These are phyloP conservation scores for Paramisgurnus dabryanus DNA, from an alignment of 2,113 vertebrate genomes.

Conservation along the genomic window DNA sequence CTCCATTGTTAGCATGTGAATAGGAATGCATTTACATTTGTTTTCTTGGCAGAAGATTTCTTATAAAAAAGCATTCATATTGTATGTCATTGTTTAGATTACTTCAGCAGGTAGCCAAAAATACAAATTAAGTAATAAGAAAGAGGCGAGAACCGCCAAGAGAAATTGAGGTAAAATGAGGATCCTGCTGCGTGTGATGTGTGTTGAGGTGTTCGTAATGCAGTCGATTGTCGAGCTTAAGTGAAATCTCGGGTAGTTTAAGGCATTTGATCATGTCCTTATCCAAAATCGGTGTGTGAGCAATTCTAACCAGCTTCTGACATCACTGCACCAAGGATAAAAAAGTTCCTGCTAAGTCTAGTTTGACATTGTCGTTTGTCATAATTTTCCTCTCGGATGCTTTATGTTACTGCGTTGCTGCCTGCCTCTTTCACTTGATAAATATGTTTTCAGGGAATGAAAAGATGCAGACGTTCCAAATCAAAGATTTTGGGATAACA, in stretches of 20 bases:
- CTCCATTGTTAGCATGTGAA: constrained; percentile 33
- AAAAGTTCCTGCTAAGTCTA: background rate
- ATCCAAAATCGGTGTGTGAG: background rate
- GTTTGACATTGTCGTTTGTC: constrained; percentile 10
- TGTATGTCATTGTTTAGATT: constrained; percentile 21
- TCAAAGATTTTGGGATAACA: constrained; percentile 14
- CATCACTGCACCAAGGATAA: background rate
- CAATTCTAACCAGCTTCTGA: background rate
- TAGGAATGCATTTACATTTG: constrained; percentile 32
- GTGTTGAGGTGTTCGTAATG: background rate
- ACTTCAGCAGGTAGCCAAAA: constrained; percentile 22
- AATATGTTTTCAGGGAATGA: constrained; percentile 17
- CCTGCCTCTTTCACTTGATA: constrained; percentile 9
- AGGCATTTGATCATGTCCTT: background rate
- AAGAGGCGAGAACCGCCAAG: background rate
- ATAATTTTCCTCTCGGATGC: constrained; percentile 14
- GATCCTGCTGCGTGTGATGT: background rate
- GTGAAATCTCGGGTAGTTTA: constrained; percentile 7
- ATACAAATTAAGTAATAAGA: constrained; percentile 23
- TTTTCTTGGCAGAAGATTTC: constrained; percentile 37
- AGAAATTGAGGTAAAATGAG: constrained; percentile 6
- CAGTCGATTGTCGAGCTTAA: background rate
- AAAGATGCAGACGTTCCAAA: background rate
- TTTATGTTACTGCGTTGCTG: background rate
- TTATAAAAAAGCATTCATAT: constrained; percentile 14